phyloP scores from a whole-genome alignment of 2,113 vertebrate genomes.

The Vidua chalybeata region DNA sequence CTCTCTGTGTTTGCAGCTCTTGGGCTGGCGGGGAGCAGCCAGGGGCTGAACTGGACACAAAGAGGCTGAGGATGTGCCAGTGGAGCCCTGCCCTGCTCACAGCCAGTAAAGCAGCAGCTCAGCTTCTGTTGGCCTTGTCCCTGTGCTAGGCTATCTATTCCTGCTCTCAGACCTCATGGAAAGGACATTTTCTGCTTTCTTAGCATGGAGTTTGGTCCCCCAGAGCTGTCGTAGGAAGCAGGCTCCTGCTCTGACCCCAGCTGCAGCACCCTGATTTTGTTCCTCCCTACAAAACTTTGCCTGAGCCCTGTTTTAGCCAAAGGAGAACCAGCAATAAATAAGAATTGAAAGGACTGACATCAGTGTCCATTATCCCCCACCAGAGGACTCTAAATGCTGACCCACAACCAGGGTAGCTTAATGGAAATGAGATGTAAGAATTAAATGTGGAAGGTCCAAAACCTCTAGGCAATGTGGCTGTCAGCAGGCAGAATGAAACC shows the following conservation, averaged over 20 bases:
- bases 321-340: not conserved
- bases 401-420: not conserved
- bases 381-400: not conserved
- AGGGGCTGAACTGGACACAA: not conserved
- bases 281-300: not conserved
- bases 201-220: not conserved
- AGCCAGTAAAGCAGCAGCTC: not conserved
- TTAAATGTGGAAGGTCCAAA: not conserved
- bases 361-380: not conserved
- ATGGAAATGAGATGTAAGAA: not conserved
- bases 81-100: fast-evolving
- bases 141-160: not conserved
- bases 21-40: not conserved
- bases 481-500: constrained; percentile 38
- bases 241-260: not conserved
- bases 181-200: not conserved
- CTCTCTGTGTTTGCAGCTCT: not conserved
- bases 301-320: not conserved
- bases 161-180: not conserved
- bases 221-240: not conserved
- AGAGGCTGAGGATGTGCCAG: not conserved
- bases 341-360: not conserved
- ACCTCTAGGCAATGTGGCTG: not conserved
- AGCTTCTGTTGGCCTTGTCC: not conserved
- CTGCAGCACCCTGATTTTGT: not conserved